A percentile compares a stretch with the other conserved stretches of the same genome.
Conservation (phyloP, 2,113 vertebrate species). For the Hemiscyllium ocellatum region DNA sequence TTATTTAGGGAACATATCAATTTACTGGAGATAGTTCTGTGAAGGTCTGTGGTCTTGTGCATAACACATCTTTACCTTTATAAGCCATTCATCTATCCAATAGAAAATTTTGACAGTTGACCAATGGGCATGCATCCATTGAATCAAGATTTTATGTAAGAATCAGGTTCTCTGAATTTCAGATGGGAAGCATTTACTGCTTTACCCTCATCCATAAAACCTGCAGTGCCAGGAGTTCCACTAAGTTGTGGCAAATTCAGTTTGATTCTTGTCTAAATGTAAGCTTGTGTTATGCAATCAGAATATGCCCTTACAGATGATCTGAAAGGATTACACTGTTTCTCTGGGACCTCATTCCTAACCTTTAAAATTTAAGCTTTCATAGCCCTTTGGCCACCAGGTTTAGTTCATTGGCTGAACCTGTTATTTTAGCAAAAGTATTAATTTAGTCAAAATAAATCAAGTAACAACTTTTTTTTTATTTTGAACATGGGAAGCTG, state of each 20-base stretch:
- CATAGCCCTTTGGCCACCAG: too few species aligned
- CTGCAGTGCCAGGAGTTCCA: neutral
- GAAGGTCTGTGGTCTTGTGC: neutral
- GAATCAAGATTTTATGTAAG: neutral
- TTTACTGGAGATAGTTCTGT: too few species aligned
- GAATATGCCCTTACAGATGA: neutral
- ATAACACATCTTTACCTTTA: neutral
- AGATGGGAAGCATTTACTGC: neutral
- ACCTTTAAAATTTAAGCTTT: too few species aligned
- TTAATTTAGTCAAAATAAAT: too few species aligned
- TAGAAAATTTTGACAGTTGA: neutral
- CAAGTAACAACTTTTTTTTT: too few species aligned
- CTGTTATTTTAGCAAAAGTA: too few species aligned
- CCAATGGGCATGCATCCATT: too few species aligned
- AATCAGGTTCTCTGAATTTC: neutral
- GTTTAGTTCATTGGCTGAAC: too few species aligned
- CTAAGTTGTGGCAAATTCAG: neutral
- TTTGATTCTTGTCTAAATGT: neutral
- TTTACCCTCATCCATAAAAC: neutral
- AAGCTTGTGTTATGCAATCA: neutral
- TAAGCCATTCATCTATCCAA: neutral
- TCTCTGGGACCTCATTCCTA: too few species aligned
- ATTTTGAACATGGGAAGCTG: too few species aligned
- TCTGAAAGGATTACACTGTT: too few species aligned
- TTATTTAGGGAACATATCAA: too few species aligned